Evolutionary conservation across 2,113 vertebrate species (phyloP), one percentile per base, ranked within the genome.

Genomic region (Cavia aperea): DNA sequence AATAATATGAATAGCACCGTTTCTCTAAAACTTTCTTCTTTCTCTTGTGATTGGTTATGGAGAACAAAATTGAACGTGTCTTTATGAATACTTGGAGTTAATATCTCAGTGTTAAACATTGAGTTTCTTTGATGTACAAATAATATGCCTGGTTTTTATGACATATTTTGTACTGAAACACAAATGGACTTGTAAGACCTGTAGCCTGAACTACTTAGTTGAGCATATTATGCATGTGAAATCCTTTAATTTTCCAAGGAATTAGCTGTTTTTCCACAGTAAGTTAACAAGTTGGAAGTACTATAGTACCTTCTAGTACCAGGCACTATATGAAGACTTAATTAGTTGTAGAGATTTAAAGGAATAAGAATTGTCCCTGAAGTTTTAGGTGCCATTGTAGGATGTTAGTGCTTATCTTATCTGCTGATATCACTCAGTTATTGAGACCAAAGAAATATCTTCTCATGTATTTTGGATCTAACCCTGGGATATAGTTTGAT

Each of bases 11-110:
- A 24, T 58, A 60, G 16, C 1, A 7, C 72, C 6, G 77, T 96
- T 93, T 95, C 56, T 93, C 49, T 81, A 33, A 88, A 90, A 92
- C 66, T 90, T 96, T 92, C 92, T 95, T 88, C 73, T 90, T 95
- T 94, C 92, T 95, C 49, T 94, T 93, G 19, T 89, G 39, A 31
- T 13, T 92, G 63, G 14, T 56, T 90, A 39, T 93, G 58, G 70
- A 68, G 54, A 33, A 1, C 43, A 86, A 31, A 58, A 43, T 65
- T 68, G 58, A 89, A 75, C 23, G 0, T 60, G 15, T 26, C 58
- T 89, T 95, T 82, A 73, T 82, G 62, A 89, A 56, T 88, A 46
- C 15, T 63, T 93, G 63, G 11, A 66, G 43, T 84, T 81, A 56
- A 49, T 51, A 43, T 72, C 11, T 79, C 56, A 49, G 13, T 81